Conservation (phyloP, 2,888 invertebrate species). For the Agrochola lota region DNA sequence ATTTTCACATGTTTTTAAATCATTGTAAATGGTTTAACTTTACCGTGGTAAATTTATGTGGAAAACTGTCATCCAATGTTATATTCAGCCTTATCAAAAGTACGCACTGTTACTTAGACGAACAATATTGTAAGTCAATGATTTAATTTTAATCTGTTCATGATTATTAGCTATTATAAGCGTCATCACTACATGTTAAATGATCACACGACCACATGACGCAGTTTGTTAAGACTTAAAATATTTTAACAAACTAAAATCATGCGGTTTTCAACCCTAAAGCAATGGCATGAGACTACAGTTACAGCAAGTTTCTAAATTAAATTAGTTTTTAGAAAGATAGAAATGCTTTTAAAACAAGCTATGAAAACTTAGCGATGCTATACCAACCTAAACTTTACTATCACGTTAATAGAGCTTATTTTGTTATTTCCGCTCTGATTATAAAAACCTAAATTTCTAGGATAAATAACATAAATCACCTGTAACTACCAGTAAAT, state of each 20-base stretch:
- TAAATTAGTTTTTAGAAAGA: conserved; percentile 16
- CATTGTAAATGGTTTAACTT: not conserved
- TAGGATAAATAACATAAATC: not conserved
- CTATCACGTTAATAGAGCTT: conserved; percentile 41
- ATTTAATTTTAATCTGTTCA: conserved; percentile 32
- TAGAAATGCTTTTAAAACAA: conserved; percentile 20
- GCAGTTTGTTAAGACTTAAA: conserved; percentile 37
- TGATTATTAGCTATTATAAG: conserved; percentile 65
- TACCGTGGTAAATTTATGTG: not conserved
- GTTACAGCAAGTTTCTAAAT: conserved; percentile 72
- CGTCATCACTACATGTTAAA: conserved; percentile 56
- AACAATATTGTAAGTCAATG: conserved; percentile 49
- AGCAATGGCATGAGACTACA: conserved; percentile 71
- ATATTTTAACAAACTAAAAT: conserved; percentile 48
- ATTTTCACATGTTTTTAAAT: not conserved
- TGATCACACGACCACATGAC: conserved; percentile 50
- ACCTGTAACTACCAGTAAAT: conserved; percentile 2
- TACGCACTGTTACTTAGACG: conserved; percentile 31
- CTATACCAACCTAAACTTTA: conserved; percentile 34
- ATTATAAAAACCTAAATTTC: not conserved
- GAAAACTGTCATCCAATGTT: not conserved
- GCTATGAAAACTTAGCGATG: conserved; percentile 21
- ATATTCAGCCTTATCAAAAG: conserved; percentile 41
- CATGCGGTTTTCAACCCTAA: conserved; percentile 51
- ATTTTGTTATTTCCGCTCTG: conserved; percentile 33